These are phyloP conservation scores for Xestoiulus laeticollis DNA, from an alignment of 2,888 invertebrate species.

Conservation along the genomic window DNA sequence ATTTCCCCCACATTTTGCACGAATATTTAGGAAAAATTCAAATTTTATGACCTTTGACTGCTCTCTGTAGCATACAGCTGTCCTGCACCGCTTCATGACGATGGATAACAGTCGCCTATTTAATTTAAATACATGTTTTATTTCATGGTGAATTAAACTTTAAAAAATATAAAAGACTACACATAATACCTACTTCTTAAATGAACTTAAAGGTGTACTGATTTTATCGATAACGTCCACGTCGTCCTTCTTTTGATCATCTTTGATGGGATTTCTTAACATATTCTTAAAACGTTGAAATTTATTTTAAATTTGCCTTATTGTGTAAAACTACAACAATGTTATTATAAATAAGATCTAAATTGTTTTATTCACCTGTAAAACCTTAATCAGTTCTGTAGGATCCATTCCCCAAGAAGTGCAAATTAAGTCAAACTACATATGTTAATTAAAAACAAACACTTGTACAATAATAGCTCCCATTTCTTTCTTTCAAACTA, in stretches of 20 bases:
- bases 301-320: neutral
- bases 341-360: neutral
- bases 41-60: constrained; percentile 12
- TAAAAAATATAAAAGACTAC: too few species aligned
- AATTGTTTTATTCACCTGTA: constrained; percentile 35
- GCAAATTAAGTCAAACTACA: constrained; percentile 44
- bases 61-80: constrained; percentile 49
- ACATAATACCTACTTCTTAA: neutral
- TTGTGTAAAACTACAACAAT: neutral
- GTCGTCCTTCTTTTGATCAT: neutral
- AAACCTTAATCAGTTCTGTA: constrained; percentile 38
- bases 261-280: neutral
- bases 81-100: constrained; percentile 44
- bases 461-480: neutral
- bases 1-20: neutral
- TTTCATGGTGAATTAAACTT: neutral
- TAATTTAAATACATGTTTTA: neutral
- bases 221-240: constrained; percentile 27
- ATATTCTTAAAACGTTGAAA: neutral
- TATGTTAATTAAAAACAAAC: neutral
- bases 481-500: too few species aligned
- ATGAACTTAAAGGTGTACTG: neutral
- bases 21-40: neutral
- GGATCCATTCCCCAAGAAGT: constrained; percentile 50
- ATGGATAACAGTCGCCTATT: neutral